phyloP scores from a whole-genome alignment of 1,140 invertebrate species.

The Acromyrmex charruanus region DNA sequence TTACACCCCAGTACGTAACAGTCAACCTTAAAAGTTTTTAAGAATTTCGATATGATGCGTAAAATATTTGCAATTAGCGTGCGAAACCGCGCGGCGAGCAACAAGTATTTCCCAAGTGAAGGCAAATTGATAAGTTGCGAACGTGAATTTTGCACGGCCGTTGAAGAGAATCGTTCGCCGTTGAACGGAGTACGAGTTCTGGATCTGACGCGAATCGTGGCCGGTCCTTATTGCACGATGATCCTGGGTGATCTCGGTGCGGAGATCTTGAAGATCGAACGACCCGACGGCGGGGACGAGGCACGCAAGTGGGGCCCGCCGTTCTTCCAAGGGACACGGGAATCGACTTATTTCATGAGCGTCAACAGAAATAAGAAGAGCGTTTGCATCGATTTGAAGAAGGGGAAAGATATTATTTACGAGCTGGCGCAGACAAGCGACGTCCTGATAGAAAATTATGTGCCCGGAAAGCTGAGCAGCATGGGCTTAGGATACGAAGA shows the following conservation, averaged over 20 bases:
- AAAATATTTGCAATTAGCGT: background rate
- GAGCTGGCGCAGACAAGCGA: conserved; percentile 93
- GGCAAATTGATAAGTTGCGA: background rate
- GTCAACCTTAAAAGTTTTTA: background rate
- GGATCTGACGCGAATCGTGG: conserved; percentile 94
- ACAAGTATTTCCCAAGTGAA: background rate
- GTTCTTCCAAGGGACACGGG: conserved; percentile 90
- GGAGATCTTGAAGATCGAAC: conserved; percentile 97
- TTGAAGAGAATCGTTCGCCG: conserved; percentile 79
- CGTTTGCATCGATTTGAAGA: conserved; percentile 95
- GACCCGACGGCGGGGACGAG: conserved; percentile 94
- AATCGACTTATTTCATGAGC: conserved; percentile 95
- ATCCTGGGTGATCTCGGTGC: conserved; percentile 97
- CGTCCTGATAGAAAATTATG: conserved; percentile 97
- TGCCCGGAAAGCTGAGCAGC: conserved; percentile 95
- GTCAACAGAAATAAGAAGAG: conserved; percentile 99
- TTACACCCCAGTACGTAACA: background rate
- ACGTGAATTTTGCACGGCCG: conserved; percentile 38
- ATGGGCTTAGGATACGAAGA: conserved; percentile 93
- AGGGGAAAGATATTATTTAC: conserved; percentile 91
- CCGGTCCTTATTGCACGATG: conserved; percentile 94
- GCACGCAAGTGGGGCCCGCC: conserved; percentile 97
- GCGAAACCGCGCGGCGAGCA: background rate
- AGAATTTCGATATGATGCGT: background rate
- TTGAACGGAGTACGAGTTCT: conserved; percentile 91